phyloP scores from a whole-genome alignment of 2,113 vertebrate genomes.

The Noturus placidus region DNA sequence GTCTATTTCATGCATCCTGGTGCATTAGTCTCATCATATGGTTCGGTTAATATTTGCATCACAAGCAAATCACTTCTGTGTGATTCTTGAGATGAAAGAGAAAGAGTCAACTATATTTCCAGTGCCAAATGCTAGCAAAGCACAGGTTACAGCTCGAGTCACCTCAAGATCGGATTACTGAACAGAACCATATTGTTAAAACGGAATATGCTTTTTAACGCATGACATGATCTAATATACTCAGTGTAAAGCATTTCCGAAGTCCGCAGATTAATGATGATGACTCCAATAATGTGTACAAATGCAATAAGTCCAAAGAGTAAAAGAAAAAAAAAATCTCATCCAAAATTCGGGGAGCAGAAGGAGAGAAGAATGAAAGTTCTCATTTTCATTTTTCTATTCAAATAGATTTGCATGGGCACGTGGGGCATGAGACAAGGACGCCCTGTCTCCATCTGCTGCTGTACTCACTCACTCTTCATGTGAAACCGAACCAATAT shows the following conservation, averaged over 20 bases:
- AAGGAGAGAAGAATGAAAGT: slow-evolving; percentile 30
- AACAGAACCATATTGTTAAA: neutral
- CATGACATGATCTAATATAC: neutral
- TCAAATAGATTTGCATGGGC: slow-evolving; percentile 74
- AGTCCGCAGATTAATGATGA: no score
- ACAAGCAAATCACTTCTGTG: slow-evolving; percentile 67
- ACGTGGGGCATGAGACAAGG: slow-evolving; percentile 56
- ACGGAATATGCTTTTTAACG: neutral
- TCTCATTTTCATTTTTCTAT: slow-evolving; percentile 66
- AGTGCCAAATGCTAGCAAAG: slow-evolving; percentile 19
- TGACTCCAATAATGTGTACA: neutral
- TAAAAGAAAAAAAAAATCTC: neutral
- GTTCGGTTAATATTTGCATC: slow-evolving; percentile 76
- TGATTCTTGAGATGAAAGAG: slow-evolving; percentile 13
- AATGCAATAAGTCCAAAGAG: neutral
- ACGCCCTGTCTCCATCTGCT: slow-evolving; percentile 44
- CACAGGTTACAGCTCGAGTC: neutral
- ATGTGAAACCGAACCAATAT: slow-evolving; percentile 61
- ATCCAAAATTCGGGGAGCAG: neutral
- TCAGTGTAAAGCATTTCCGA: neutral
- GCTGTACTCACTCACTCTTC: slow-evolving; percentile 49
- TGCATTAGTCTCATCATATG: slow-evolving; percentile 4
- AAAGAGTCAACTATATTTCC: slow-evolving; percentile 15
- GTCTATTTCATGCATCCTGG: slow-evolving; percentile 38
- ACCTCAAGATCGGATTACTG: neutral